Percentiles rank a stretch among this genome's conserved stretches.
phyloP scores from a whole-genome alignment of 2,888 invertebrate genomes.

The Euzophera pinguis region DNA sequence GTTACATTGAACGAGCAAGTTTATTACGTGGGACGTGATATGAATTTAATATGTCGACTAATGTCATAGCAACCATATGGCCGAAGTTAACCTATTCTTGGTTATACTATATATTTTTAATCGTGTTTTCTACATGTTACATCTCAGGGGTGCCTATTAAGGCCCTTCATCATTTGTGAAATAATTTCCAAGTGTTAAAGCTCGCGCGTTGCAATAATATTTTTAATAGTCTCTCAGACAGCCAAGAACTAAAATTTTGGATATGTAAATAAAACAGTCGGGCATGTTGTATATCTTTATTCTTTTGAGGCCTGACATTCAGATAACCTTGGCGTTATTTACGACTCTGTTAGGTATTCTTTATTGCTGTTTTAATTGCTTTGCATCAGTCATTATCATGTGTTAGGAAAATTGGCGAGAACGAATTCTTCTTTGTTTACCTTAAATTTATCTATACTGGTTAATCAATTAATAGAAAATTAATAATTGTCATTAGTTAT shows the following conservation, averaged over 20 bases:
- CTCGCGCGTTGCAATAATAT: background rate
- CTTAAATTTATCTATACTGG: no score
- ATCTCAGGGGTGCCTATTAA: background rate
- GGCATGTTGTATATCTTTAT: conserved; percentile 37
- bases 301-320: conserved; percentile 28
- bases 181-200: background rate
- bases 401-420: background rate
- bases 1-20: background rate
- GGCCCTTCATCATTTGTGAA: background rate
- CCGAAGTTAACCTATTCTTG: no score
- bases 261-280: conserved; percentile 33
- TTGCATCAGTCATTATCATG: background rate
- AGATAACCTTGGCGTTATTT: conserved; percentile 42
- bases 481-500: no score
- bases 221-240: background rate
- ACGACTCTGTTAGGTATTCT: conserved; percentile 13
- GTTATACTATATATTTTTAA: no score
- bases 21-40: background rate
- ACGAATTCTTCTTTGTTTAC: no score
- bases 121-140: background rate
- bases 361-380: conserved; percentile 23
- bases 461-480: no score
- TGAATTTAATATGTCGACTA: background rate
- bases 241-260: conserved; percentile 18
- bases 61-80: background rate